These are phyloP conservation scores for Pantherophis alleghaniensis DNA, from an alignment of 2,797 vertebrate genomes.

Conservation along the genomic window DNA sequence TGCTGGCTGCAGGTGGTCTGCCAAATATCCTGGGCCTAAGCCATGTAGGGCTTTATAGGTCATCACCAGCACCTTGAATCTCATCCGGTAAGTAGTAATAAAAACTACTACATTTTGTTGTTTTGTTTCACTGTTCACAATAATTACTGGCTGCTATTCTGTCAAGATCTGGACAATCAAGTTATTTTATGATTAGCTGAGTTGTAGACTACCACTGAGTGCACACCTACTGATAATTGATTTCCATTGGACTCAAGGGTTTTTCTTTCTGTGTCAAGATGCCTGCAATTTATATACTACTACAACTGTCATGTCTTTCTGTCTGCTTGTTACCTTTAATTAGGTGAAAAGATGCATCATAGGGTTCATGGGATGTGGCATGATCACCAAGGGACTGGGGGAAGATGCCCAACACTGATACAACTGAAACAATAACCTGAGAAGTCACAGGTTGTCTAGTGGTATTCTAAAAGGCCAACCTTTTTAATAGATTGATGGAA, in stretches of 20 bases:
- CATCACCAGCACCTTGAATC: too few relatives aligned
- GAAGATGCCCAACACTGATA: not conserved
- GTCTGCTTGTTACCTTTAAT: not conserved
- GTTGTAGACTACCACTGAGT: not conserved
- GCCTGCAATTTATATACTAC: not conserved
- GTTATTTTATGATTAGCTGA: not conserved
- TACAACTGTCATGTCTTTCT: not conserved
- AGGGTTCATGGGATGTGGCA: not conserved
- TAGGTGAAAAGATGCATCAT: not conserved
- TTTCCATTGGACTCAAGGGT: not conserved
- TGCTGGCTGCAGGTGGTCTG: too few relatives aligned
- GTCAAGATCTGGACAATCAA: not conserved
- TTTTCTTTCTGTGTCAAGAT: not conserved
- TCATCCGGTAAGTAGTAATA: not conserved
- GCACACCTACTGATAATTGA: not conserved
- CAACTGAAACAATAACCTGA: not conserved
- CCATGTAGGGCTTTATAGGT: too few relatives aligned
- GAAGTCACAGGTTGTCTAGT: not conserved
- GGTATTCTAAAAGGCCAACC: not conserved
- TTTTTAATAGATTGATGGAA: not conserved
- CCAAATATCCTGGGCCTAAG: too few relatives aligned
- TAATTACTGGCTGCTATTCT: not conserved
- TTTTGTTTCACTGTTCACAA: not conserved
- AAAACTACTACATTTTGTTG: not conserved
- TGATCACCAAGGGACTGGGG: not conserved